Conservation (phyloP, 2,797 vertebrate species). For the Todus mexicanus region DNA sequence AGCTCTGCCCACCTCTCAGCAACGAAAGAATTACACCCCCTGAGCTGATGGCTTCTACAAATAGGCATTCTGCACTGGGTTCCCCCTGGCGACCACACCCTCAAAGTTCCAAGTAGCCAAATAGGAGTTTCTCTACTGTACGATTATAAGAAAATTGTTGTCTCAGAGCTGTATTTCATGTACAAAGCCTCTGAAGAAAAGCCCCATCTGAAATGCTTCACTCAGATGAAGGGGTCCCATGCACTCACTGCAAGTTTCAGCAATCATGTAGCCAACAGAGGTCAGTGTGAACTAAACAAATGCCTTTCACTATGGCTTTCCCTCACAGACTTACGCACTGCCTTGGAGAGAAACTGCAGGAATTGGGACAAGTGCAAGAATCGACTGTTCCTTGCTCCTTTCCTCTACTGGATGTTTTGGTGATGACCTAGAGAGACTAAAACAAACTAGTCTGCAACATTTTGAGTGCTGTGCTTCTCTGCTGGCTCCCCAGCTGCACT, state of each 20-base stretch:
- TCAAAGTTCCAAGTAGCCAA: background rate
- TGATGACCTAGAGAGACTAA: background rate
- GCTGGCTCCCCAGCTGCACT: background rate
- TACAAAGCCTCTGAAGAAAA: background rate
- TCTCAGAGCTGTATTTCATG: background rate
- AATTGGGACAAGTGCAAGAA: background rate
- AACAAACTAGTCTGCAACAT: background rate
- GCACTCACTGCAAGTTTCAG: background rate
- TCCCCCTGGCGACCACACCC: background rate
- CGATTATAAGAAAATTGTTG: background rate
- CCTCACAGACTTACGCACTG: background rate
- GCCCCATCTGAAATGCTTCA: background rate
- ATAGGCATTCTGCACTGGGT: background rate
- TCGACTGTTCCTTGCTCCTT: background rate
- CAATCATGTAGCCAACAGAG: background rate
- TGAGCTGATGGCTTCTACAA: background rate
- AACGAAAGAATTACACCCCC: background rate
- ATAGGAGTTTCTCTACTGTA: background rate
- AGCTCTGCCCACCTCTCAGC: background rate
- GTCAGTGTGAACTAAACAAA: slow-evolving; percentile 41
- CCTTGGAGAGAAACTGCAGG: background rate
- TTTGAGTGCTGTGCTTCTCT: background rate
- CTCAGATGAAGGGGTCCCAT: background rate
- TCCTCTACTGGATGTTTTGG: background rate
- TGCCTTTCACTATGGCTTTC: background rate